Evolutionary conservation across 2,113 vertebrate species (phyloP), one percentile per base, ranked within the genome.

Genomic region (Poecilia latipinna): DNA sequence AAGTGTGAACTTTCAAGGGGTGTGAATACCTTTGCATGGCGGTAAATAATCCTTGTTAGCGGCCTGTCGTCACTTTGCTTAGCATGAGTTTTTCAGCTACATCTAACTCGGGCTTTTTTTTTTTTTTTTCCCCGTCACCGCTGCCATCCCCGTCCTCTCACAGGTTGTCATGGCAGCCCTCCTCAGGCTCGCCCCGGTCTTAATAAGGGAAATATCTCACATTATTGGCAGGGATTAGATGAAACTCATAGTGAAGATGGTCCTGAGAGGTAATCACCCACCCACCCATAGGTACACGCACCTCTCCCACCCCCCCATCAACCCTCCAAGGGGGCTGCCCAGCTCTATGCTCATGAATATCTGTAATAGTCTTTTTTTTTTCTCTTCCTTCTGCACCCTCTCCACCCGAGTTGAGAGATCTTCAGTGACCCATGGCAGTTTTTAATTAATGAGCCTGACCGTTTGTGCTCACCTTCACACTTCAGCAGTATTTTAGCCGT

Each of bases 371-470:
- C 48, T 66, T 35, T 29, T 44, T 61, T 61, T 75, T 44, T 1
- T 29, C 8, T 39, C 61, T 44, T 60, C 24, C 61, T 35, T 17
- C 13, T 19, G 44, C 44, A 12, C 35, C 10, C 79, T 13, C 8
- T 19, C 1, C 32, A 65, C 81, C 82, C 67, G 75, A 65, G 70
- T 77, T 74, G 77, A 89, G 86, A 84, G 82, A 88, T 88, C 74
- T 77, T 74, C 80, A 84, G 67, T 81, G 81, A 87, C 88, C 87
- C 44, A 57, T 90, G 84, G 88, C 89, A 74, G 70, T 80, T 85
- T 87, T 86, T 86, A 86, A 90, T 90, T 85, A 89, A 88, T 82
- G 85, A 88, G 77, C 80, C 77, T 70, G 78, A 82, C 82, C 82
- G 63, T 68, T 82, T 75, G 78, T 82, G 78, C 83, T 90, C 84